Conservation (phyloP, 2,113 vertebrate species). For the Tachysurus fulvidraco region DNA sequence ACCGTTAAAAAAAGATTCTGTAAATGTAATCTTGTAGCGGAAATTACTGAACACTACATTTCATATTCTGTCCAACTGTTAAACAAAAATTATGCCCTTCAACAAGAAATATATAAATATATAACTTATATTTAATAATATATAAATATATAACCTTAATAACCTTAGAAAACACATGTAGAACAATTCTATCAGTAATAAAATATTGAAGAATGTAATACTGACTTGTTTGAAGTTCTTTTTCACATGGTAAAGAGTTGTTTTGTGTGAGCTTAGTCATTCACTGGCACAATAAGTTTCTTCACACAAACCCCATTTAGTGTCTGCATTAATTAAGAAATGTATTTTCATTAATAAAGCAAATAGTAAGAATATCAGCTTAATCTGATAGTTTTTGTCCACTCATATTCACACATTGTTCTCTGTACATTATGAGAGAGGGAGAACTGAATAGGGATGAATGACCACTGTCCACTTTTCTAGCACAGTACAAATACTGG, state of each 20-base stretch:
- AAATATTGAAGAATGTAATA: neutral
- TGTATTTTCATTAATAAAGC: neutral
- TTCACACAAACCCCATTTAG: neutral
- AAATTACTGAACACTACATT: slow-evolving; percentile 20
- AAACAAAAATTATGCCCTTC: neutral
- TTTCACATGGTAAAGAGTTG: neutral
- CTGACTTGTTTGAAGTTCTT: neutral
- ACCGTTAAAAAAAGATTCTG: neutral
- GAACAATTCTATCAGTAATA: neutral
- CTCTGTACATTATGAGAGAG: neutral
- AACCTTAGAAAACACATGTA: neutral
- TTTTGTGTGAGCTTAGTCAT: neutral
- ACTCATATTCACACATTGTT: neutral
- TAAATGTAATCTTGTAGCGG: neutral
- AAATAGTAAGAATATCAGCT: neutral
- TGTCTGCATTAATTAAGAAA: neutral
- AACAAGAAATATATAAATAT: neutral
- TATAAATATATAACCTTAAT: neutral
- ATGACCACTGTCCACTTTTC: neutral
- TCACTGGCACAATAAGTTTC: neutral
- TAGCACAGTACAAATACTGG: slow-evolving; percentile 13
- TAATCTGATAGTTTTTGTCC: neutral
- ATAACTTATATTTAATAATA: neutral
- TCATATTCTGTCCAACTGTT: neutral
- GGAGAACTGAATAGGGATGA: neutral